Evolutionary conservation across 2,888 invertebrate species (phyloP).

Genomic region (Palloptera scutellata): DNA sequence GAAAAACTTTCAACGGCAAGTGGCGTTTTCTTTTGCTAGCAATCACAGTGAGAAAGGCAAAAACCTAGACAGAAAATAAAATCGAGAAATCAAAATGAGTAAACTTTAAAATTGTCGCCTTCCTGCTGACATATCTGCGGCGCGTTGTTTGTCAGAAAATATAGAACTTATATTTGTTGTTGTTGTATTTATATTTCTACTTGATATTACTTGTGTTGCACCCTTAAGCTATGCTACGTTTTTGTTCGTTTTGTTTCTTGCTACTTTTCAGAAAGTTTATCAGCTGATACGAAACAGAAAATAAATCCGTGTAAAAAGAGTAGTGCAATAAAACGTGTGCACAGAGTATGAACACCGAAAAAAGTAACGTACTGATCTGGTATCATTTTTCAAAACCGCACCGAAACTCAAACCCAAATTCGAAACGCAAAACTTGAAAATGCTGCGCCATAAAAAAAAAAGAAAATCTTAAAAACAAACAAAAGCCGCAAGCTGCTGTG

Average conservation of each 20-base stretch:
- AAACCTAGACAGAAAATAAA: slow-evolving; percentile 1
- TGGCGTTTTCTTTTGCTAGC: background rate
- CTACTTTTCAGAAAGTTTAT: too few species aligned
- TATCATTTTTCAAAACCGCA: slow-evolving; percentile 17
- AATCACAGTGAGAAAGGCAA: background rate
- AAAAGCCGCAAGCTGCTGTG: too few species aligned
- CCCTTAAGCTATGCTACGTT: slow-evolving; percentile 1
- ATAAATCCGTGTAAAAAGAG: slow-evolving; percentile 4
- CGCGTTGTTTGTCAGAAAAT: slow-evolving; percentile 19
- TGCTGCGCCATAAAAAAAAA: background rate
- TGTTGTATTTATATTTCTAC: background rate
- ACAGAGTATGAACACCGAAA: background rate
- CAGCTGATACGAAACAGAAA: background rate
- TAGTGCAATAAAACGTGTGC: background rate
- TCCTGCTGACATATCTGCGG: slow-evolving; percentile 31
- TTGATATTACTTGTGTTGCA: background rate
- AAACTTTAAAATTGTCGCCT: slow-evolving; percentile 35
- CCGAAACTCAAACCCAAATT: background rate
- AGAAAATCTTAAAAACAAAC: background rate
- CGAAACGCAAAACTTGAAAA: slow-evolving; percentile 14
- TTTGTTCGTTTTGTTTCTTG: too few species aligned
- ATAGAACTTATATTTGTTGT: background rate
- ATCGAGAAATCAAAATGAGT: slow-evolving; percentile 1
- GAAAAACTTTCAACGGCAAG: slow-evolving; percentile 9
- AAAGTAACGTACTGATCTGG: slow-evolving; percentile 9